phyloP scores from a whole-genome alignment of 1,140 invertebrate species.

The Neodiprion pinetum region DNA sequence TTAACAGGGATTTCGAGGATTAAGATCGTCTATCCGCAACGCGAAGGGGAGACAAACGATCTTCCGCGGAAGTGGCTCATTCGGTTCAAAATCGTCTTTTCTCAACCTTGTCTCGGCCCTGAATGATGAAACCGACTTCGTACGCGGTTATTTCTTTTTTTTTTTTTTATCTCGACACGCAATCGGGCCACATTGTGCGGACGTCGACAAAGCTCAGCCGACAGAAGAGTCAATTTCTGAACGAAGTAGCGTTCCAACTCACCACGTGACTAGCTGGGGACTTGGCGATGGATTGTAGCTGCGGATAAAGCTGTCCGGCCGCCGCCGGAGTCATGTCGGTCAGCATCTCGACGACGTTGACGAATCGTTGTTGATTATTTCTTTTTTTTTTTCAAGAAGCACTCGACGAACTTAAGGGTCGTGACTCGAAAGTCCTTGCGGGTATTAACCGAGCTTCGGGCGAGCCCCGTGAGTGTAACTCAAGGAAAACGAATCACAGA shows the following conservation, averaged over 20 bases:
- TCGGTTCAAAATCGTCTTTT: neutral
- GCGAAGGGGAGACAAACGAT: neutral
- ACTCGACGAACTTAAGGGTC: neutral
- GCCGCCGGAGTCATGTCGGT: constrained; percentile 62
- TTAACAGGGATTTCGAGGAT: neutral
- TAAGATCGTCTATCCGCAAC: neutral
- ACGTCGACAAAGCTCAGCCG: too few species aligned
- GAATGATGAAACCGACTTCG: too few species aligned
- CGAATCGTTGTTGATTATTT: neutral
- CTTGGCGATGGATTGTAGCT: constrained; percentile 59
- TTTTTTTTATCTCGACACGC: too few species aligned
- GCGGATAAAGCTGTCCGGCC: constrained; percentile 60
- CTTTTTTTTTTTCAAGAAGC: neutral
- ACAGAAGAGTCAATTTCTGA: too few species aligned
- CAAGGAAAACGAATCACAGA: too few species aligned
- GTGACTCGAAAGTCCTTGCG: too few species aligned
- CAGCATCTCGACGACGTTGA: constrained; percentile 46
- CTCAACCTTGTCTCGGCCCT: too few species aligned
- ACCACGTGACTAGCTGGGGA: constrained; percentile 60
- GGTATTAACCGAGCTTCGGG: too few species aligned
- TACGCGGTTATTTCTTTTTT: too few species aligned
- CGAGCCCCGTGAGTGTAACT: too few species aligned
- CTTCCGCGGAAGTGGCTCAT: neutral
- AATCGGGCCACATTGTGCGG: too few species aligned
- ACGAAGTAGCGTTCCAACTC: constrained; percentile 38